Percentiles rank a stretch among this genome's conserved stretches.
Evolutionary conservation across 2,113 vertebrate species (phyloP).

Genomic region (Lophura nycthemera): DNA sequence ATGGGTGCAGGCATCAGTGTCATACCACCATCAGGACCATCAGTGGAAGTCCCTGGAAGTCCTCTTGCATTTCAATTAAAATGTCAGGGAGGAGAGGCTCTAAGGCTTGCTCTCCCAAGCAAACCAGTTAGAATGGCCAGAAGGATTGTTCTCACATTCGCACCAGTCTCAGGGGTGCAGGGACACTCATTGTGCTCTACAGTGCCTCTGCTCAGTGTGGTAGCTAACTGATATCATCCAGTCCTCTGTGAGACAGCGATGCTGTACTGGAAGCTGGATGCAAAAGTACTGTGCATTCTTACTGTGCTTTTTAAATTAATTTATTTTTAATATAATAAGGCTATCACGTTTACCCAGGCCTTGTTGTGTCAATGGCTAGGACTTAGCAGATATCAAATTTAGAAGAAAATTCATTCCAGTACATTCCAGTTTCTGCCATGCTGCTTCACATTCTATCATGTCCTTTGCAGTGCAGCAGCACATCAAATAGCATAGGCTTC

Average conservation of each 20-base stretch:
- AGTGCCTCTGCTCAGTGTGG: background rate
- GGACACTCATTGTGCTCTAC: background rate
- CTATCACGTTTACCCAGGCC: background rate
- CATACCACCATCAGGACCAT: rapidly evolving
- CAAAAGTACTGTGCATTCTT: background rate
- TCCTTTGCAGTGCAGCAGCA: background rate
- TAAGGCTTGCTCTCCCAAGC: background rate
- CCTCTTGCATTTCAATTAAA: background rate
- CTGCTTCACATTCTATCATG: background rate
- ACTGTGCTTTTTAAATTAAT: background rate
- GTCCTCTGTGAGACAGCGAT: rapidly evolving
- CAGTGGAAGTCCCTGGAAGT: background rate
- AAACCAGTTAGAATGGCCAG: rapidly evolving
- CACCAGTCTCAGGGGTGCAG: background rate
- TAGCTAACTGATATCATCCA: background rate
- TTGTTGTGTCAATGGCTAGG: background rate
- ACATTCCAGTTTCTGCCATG: background rate
- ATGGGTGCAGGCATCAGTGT: background rate
- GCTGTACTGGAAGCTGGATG: background rate
- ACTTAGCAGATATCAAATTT: background rate
- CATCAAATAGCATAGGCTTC: background rate
- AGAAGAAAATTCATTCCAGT: background rate
- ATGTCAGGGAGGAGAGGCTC: background rate
- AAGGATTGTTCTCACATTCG: background rate
- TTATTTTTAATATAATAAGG: background rate